Evolutionary conservation across 2,113 vertebrate species (phyloP).

Genomic region (Salvator merianae): DNA sequence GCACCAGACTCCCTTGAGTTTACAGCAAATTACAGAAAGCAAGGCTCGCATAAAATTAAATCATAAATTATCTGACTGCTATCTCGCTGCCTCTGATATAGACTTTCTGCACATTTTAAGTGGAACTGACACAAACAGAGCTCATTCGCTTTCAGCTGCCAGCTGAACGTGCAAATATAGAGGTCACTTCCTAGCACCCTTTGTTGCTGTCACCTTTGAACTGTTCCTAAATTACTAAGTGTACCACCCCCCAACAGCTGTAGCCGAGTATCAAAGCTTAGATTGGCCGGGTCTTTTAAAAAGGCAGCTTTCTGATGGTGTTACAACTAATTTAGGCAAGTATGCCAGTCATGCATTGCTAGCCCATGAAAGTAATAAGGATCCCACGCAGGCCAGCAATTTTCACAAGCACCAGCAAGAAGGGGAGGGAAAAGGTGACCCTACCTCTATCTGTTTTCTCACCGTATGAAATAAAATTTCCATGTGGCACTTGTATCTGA

Average conservation of each 20-base stretch:
- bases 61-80: slow-evolving; percentile 98
- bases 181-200: slow-evolving; percentile 76
- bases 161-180: slow-evolving; percentile 78
- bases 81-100: slow-evolving; percentile 91
- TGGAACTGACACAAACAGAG: slow-evolving; percentile 82
- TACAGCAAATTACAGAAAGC: slow-evolving; percentile 98
- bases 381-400: slow-evolving; percentile 78
- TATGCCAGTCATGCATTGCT: slow-evolving; percentile 77
- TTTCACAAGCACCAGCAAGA: slow-evolving; percentile 74
- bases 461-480: slow-evolving; percentile 97
- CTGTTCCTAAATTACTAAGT: slow-evolving; percentile 78
- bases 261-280: slow-evolving; percentile 60
- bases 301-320: slow-evolving; percentile 71
- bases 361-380: slow-evolving; percentile 79
- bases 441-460: slow-evolving; percentile 86
- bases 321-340: slow-evolving; percentile 81
- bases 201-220: slow-evolving; percentile 81
- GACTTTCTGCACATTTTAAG: slow-evolving; percentile 85
- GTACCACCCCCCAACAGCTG: slow-evolving; percentile 32
- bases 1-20: slow-evolving; percentile 87
- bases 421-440: slow-evolving; percentile 74
- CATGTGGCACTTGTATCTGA: slow-evolving; percentile 96
- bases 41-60: slow-evolving; percentile 97
- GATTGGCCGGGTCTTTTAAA: slow-evolving; percentile 66
- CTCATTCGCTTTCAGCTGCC: slow-evolving; percentile 78